These are phyloP conservation scores for Carollia perspicillata DNA, from an alignment of 2,113 vertebrate species.

Conservation along the genomic window DNA sequence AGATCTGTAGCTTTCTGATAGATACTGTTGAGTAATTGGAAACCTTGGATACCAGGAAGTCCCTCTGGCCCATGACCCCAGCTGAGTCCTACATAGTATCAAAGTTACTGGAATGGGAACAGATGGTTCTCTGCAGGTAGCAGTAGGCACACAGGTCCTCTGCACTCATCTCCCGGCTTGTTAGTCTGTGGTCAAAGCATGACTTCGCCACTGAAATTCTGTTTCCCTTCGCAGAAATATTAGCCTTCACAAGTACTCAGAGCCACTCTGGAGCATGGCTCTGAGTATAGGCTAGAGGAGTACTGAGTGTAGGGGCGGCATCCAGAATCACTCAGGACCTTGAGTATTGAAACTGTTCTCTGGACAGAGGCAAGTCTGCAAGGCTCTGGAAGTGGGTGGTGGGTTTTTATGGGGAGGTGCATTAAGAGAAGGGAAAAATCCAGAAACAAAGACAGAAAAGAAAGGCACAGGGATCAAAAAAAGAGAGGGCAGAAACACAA, in stretches of 20 bases:
- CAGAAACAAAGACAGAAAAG: neutral
- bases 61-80: conserved; percentile 59
- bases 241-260: neutral
- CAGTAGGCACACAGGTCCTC: neutral
- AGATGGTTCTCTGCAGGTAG: conserved; percentile 64
- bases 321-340: neutral
- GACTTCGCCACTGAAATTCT: neutral
- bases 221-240: neutral
- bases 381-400: neutral
- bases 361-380: neutral
- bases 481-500: neutral
- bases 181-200: neutral
- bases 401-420: neutral
- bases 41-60: conserved; percentile 67
- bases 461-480: neutral
- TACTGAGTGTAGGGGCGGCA: neutral
- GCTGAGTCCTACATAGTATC: neutral
- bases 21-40: conserved; percentile 71
- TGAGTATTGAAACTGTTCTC: neutral
- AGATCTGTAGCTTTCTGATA: conserved; percentile 70
- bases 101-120: neutral
- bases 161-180: neutral
- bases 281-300: neutral
- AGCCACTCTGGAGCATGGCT: neutral
- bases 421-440: neutral